Base-by-base conservation (phyloP, 2,113 vertebrate genomes). In the Haemorhous mexicanus region DNA sequence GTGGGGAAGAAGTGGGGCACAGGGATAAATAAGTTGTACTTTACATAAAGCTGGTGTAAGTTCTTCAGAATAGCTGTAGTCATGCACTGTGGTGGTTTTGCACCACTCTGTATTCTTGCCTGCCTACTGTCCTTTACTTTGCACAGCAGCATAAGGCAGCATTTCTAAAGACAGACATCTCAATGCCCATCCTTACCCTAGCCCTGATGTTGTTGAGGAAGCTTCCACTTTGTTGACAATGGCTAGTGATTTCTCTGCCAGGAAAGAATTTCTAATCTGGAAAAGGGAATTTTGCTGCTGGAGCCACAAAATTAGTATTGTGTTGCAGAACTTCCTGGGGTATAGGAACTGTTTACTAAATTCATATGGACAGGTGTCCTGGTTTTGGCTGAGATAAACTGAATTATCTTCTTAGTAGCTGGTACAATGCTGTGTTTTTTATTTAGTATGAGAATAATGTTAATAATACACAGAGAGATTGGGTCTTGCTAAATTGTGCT, bases 1-100 rank as follows among this genome's bases (percentile, higher is more conserved):
- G 2, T 6, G 18, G 18, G 23, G 3, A 1, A 4, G 16, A 43
- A 16, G 10, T 11, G 37, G 20, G 1, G 15, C 0, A 1, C 0
- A 3, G 3, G 3, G 12, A 67, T 8, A 3, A 44, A 10, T 26
- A 58, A 8, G 1, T 53, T 82, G 4, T 10, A 58, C 50, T 47
- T 88, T 73, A 33, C 15, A 16, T 44, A 37, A 22, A 63, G 3
- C 4, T 61, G 11, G 2, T 30, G 43, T 55, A 37, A 78, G 0
- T 50, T 84, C 10, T 44, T 41, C 47, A 59, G 26, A 72, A 49
- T 11, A 61, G 21, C 22, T 55, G 6, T 44, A 72, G 11, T 11
- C 26, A 39, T n/a, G 21, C 30, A 58, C 17, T 46, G 32, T 56
- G 27, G 14, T 59, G 6, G 6, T 52, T 67, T 67, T 52, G 9